Base-by-base conservation (phyloP, 1,140 invertebrate species). In the Leptoteleia sp. region DNA sequence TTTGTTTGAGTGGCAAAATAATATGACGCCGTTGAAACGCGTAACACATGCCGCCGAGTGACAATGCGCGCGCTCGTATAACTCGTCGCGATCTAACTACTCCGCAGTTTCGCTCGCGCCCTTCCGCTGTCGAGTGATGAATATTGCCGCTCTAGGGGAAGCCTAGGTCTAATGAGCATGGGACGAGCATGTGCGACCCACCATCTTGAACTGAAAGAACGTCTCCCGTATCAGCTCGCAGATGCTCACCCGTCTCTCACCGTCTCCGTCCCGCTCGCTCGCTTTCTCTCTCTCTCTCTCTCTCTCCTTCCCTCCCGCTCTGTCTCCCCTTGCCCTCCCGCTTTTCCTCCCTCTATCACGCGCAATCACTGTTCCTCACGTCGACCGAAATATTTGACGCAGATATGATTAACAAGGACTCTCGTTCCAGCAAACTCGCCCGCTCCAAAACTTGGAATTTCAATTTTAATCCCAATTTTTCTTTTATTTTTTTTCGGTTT, bases 61-160 rank as follows among this genome's bases (percentile, higher is more conserved):
- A 73, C 68, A 68, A 80, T 61, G 73, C 57, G 67, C 73, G 43
- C 64, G 57, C n/a, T n/a, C 52, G 38, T 72, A 76, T 37, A 62
- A 57, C 47, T 67, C 55, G 68, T 62, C 50, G 68, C 50, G 57
- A 71, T 64, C 47, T 64, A 61, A 48, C 64, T 50, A 73, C 22
- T 77, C 61, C 5, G 52, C 75, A 67, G 67, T 43, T 72, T 80
- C 45, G 38, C 65, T 71, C 54, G 61, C 52, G 52, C 50, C 70
- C 67, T 62, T 50, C 70, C 42, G 35, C 42, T 62, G 61, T 16
- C 9, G 61, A 78, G 70, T 79, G 82, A 83, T 76, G 82, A 83
- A 81, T 80, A 82, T 76, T 80, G 43, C 70, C 61, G 55, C 55
- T 64, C 43, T 42, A 61, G 62, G 64, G 64, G 55, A 68, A 67